Conservation (phyloP, 2,888 invertebrate genomes). For the Dioctria linearis region DNA sequence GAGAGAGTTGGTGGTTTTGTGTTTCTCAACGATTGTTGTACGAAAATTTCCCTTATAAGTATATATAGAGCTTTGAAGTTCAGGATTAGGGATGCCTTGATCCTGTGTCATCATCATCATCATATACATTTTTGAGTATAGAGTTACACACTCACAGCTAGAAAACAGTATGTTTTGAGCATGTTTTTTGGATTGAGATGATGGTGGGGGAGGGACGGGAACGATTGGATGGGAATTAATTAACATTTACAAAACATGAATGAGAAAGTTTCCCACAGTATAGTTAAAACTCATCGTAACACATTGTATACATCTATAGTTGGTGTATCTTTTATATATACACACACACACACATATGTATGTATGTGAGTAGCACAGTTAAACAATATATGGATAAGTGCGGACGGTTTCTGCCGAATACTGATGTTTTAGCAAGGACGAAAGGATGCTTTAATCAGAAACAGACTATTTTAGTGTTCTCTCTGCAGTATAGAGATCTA, state of each 20-base stretch:
- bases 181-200: neutral
- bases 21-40: constrained; percentile 1
- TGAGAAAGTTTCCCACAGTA: constrained; percentile 8
- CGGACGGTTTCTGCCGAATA: neutral
- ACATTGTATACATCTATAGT: too few species aligned
- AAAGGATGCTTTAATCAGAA: neutral
- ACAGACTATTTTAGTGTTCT: neutral
- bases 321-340: too few species aligned
- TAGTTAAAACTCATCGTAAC: too few species aligned
- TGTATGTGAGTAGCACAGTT: too few species aligned
- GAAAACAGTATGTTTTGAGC: neutral
- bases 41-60: constrained; percentile 5
- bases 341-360: too few species aligned
- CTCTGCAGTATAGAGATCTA: neutral
- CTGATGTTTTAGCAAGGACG: neutral
- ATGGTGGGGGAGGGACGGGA: neutral
- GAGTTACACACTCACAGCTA: constrained; percentile 3
- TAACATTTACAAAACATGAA: constrained; percentile 23
- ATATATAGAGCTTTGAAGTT: neutral
- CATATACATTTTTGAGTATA: too few species aligned
- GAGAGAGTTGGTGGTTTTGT: neutral
- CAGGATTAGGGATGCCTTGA: constrained; percentile 4
- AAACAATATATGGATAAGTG: neutral
- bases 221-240: neutral
- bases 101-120: constrained; percentile 18